Percentiles rank a stretch among this genome's conserved stretches.
Conservation (phyloP, 2,113 vertebrate species). For the Sisor rabdophorus region DNA sequence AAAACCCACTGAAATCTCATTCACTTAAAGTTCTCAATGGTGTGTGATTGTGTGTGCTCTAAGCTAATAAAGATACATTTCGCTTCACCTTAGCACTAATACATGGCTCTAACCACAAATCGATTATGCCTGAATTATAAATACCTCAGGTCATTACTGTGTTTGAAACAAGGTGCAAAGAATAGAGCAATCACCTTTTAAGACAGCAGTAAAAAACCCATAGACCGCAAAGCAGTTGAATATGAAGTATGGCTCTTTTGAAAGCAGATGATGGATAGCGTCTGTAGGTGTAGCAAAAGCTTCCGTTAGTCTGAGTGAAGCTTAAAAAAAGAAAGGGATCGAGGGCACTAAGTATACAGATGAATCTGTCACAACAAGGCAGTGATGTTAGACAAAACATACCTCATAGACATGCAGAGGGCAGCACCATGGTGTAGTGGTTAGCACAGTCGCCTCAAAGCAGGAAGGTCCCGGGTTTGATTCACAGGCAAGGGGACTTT, state of each 20-base stretch:
- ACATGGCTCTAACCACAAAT: constrained; percentile 41
- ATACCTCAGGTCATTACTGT: constrained; percentile 37
- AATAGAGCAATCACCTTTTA: constrained; percentile 36
- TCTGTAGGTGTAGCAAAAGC: neutral
- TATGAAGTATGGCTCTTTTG: constrained; percentile 21
- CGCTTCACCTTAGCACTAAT: constrained; percentile 42
- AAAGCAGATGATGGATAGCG: constrained; percentile 21
- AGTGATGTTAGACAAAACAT: constrained; percentile 72
- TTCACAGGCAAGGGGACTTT: too few relatives aligned
- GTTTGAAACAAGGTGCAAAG: constrained; percentile 17
- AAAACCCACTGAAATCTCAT: neutral
- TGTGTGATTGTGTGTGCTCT: neutral
- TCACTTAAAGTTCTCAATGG: neutral
- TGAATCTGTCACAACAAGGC: constrained; percentile 73
- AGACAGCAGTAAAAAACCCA: constrained; percentile 29
- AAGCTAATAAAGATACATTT: constrained; percentile 16
- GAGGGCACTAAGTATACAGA: constrained; percentile 17
- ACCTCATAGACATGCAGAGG: constrained; percentile 43
- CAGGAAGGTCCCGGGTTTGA: too few relatives aligned
- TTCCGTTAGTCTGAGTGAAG: neutral
- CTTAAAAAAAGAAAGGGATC: neutral
- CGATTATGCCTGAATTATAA: constrained; percentile 48
- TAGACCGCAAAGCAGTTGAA: constrained; percentile 32
- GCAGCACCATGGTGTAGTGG: too few relatives aligned
- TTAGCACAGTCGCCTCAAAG: too few relatives aligned